Conservation (phyloP, 1,140 invertebrate species). For the Formica exsecta region DNA sequence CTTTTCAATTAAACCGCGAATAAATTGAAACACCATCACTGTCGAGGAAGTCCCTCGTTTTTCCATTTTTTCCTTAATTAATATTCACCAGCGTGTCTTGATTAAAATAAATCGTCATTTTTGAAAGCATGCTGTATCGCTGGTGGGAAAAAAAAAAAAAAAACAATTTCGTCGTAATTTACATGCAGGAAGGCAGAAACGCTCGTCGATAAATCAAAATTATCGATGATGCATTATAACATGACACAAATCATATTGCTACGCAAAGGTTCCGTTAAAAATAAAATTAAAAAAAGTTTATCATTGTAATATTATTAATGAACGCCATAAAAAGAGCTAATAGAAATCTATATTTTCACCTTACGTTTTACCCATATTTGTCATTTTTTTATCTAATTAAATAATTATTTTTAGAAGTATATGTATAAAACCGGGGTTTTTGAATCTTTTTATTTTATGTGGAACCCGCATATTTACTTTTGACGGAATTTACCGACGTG, state of each 20-base stretch:
- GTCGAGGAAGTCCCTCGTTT: conserved; percentile 13
- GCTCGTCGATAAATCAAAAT: conserved; percentile 48
- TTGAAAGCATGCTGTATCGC: conserved; percentile 26
- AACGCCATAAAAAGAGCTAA: background rate
- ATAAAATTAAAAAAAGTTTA: background rate
- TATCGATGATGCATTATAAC: conserved; percentile 28
- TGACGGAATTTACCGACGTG: background rate
- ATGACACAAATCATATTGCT: conserved; percentile 10
- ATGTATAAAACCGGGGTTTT: background rate
- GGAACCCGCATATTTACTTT: background rate
- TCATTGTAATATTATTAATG: conserved; percentile 6
- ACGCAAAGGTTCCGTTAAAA: background rate
- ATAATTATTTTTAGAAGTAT: background rate
- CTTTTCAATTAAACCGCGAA: conserved; percentile 51
- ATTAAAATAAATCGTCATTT: conserved; percentile 61
- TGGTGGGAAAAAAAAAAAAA: background rate
- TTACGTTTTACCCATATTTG: background rate
- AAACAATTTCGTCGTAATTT: conserved; percentile 35
- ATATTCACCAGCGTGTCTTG: conserved; percentile 54
- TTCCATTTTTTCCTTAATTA: conserved; percentile 56
- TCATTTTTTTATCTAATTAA: background rate
- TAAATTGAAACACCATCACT: conserved; percentile 52
- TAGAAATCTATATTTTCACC: background rate
- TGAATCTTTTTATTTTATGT: background rate
- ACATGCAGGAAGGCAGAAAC: conserved; percentile 22